Conservation (phyloP, 2,888 invertebrate genomes). For the Pecten maximus region DNA sequence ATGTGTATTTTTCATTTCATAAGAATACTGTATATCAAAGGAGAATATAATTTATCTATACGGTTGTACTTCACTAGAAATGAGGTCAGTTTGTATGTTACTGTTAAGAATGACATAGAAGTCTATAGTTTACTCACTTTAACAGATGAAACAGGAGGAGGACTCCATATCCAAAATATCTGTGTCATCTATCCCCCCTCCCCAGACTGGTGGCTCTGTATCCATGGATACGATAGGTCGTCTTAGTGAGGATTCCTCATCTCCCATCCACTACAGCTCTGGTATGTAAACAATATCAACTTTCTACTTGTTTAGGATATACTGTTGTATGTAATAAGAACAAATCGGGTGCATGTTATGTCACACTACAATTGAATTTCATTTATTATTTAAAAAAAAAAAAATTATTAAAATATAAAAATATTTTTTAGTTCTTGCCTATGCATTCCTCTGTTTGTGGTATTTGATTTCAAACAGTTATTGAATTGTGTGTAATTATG, state of each 20-base stretch:
- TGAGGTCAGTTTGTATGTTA: background rate
- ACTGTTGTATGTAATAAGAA: too few relatives aligned
- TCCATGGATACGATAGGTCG: slow-evolving; percentile 50
- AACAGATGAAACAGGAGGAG: background rate
- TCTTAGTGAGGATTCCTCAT: slow-evolving; percentile 52
- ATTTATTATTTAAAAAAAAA: too few relatives aligned
- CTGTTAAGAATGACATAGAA: background rate
- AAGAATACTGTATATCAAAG: too few relatives aligned
- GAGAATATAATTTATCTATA: too few relatives aligned
- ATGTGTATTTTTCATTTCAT: too few relatives aligned
- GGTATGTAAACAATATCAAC: background rate
- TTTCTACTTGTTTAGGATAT: too few relatives aligned
- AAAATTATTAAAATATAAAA: too few relatives aligned
- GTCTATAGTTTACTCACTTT: background rate
- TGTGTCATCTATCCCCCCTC: background rate
- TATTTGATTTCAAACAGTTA: background rate
- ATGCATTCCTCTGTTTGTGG: too few relatives aligned
- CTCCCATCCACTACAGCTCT: slow-evolving; percentile 39
- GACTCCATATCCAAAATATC: background rate
- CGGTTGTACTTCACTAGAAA: too few relatives aligned
- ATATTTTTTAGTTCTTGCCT: too few relatives aligned
- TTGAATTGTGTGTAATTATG: background rate
- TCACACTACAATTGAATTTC: too few relatives aligned
- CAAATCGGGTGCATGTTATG: too few relatives aligned
- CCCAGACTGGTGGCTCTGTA: slow-evolving; percentile 31